Conservation (phyloP, 1,140 invertebrate genomes). For the Luehdorfia chinensis region DNA sequence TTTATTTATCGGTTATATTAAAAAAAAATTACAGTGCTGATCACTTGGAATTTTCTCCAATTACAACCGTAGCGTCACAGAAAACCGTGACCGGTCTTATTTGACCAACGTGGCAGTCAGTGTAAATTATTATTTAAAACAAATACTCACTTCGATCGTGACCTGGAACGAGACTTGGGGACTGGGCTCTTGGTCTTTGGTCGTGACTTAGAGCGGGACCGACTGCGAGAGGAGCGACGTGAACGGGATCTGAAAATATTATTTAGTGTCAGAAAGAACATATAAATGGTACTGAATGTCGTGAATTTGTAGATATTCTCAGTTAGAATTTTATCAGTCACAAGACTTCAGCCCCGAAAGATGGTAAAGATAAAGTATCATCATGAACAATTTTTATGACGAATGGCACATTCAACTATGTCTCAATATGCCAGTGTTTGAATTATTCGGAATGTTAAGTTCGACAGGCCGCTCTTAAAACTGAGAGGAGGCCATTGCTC, state of each 20-base stretch:
- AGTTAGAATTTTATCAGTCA: constrained; percentile 63
- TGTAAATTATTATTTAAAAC: not conserved
- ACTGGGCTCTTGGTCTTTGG: constrained; percentile 86
- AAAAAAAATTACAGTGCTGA: no score
- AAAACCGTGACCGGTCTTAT: no score
- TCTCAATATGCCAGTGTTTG: no score
- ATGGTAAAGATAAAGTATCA: constrained; percentile 72
- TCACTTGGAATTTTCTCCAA: no score
- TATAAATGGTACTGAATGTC: no score
- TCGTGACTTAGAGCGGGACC: constrained; percentile 83
- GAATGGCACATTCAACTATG: no score
- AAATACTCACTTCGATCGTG: constrained; percentile 73
- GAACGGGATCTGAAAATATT: constrained; percentile 73
- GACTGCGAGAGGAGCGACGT: constrained; percentile 80
- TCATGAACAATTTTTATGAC: constrained; percentile 33
- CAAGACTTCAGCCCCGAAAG: constrained; percentile 74
- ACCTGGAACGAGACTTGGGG: constrained; percentile 83
- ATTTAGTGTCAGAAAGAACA: not conserved
- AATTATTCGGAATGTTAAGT: no score
- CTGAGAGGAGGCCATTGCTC: no score
- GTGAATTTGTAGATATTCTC: constrained; percentile 23
- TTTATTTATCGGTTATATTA: no score
- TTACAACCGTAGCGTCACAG: no score
- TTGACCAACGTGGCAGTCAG: no score
- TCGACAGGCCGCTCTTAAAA: no score